These are phyloP conservation scores for Drosophila bifasciata DNA, from an alignment of 1,140 invertebrate genomes.

Conservation along the genomic window DNA sequence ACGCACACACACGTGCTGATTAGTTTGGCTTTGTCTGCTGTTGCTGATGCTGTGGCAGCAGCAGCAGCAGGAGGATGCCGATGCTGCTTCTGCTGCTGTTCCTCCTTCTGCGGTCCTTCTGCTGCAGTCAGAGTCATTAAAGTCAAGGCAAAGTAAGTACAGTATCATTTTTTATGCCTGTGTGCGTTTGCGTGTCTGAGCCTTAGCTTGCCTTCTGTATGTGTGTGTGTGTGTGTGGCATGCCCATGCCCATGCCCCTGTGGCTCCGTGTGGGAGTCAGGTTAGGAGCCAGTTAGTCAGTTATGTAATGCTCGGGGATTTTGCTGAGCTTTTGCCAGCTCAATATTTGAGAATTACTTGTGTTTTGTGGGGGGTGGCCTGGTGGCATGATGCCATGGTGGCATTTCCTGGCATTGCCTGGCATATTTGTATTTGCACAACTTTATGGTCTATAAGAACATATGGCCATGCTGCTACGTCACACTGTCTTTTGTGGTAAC, in stretches of 20 bases:
- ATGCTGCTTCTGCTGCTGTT: slow-evolving; percentile 5
- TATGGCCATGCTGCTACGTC: slow-evolving; percentile 35
- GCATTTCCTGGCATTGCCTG: slow-evolving; percentile 14
- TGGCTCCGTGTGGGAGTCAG: too few species aligned
- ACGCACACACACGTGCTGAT: slow-evolving; percentile 58
- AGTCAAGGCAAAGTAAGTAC: slow-evolving; percentile 71
- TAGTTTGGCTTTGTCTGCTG: slow-evolving; percentile 65
- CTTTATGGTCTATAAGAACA: slow-evolving; percentile 60
- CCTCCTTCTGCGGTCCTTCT: slow-evolving; percentile 21
- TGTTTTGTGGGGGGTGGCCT: slow-evolving; percentile 11
- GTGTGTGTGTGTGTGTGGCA: slow-evolving; percentile 8
- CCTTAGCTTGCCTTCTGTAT: background rate
- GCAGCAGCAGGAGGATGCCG: slow-evolving; percentile 48
- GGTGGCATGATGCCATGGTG: background rate
- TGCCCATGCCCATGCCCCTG: slow-evolving; percentile 4
- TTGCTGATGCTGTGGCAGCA: slow-evolving; percentile 25
- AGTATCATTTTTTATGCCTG: slow-evolving; percentile 72
- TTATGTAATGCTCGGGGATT: slow-evolving; percentile 77
- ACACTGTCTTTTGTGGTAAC: slow-evolving; percentile 6
- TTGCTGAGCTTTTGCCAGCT: slow-evolving; percentile 76
- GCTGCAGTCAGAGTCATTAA: slow-evolving; percentile 76
- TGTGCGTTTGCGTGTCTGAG: slow-evolving; percentile 24
- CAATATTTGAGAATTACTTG: slow-evolving; percentile 73
- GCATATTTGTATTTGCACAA: slow-evolving; percentile 67
- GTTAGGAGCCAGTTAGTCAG: slow-evolving; percentile 58